Percentiles rank a stretch among this genome's conserved stretches.
Evolutionary conservation across 2,797 vertebrate species (phyloP).

Genomic region (Chaetodon trifasciatus): DNA sequence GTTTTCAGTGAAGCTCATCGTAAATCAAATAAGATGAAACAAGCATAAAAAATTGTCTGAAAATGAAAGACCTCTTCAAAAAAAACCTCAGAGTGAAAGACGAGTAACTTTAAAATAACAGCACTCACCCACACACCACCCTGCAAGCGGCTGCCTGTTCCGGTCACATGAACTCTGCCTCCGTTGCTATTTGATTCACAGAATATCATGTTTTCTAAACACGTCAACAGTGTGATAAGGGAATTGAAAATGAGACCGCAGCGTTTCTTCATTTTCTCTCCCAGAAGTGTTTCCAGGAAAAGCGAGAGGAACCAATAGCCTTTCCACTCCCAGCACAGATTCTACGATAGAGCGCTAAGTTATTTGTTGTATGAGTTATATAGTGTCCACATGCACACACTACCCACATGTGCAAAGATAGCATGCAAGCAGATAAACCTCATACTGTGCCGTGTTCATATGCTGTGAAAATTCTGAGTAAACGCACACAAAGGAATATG

Average conservation of each 20-base stretch:
- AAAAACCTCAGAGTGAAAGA: background rate
- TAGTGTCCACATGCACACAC: slow-evolving; percentile 31
- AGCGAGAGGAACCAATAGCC: background rate
- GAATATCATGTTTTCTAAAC: slow-evolving; percentile 14
- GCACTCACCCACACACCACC: slow-evolving; percentile 4
- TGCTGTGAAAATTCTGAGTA: slow-evolving; percentile 24
- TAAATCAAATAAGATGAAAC: slow-evolving; percentile 7
- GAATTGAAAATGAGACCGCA: slow-evolving; percentile 26
- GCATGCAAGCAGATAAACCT: slow-evolving; percentile 15
- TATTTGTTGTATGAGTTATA: slow-evolving; percentile 23
- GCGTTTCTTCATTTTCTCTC: slow-evolving; percentile 18
- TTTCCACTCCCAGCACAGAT: slow-evolving; percentile 5
- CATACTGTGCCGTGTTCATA: slow-evolving; percentile 14
- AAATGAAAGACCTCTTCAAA: slow-evolving; percentile 2
- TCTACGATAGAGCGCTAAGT: slow-evolving; percentile 8
- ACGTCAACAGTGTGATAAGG: background rate
- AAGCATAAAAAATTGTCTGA: background rate
- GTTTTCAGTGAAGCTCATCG: slow-evolving; percentile 1
- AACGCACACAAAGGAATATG: slow-evolving; percentile 27
- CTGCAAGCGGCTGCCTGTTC: slow-evolving; percentile 4
- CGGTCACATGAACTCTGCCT: slow-evolving; percentile 9
- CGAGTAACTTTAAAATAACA: background rate
- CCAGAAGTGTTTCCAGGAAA: slow-evolving; percentile 27
- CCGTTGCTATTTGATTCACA: slow-evolving; percentile 20
- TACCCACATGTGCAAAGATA: slow-evolving; percentile 19